These are phyloP conservation scores for Margarornis squamiger DNA, from an alignment of 2,797 vertebrate genomes.

Conservation along the genomic window DNA sequence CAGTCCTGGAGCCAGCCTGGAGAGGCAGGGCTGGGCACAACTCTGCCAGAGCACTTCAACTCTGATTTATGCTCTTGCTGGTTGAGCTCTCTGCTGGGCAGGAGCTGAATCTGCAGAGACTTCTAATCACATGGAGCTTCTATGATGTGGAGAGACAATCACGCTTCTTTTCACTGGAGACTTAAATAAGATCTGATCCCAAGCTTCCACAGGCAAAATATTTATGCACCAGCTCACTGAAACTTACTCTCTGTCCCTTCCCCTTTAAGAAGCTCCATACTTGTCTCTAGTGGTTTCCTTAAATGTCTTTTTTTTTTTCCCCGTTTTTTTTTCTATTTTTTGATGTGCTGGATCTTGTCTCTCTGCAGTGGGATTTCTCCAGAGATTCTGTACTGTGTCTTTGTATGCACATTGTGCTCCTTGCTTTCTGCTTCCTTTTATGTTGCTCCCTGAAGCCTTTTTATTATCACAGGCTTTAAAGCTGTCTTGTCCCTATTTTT, in stretches of 20 bases:
- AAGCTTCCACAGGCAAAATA: slow-evolving; percentile 12
- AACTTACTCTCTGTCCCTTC: background rate
- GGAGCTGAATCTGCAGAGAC: slow-evolving; percentile 22
- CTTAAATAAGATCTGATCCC: background rate
- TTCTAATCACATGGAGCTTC: background rate
- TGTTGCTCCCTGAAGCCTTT: background rate
- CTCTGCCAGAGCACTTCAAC: background rate
- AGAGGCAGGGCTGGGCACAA: background rate
- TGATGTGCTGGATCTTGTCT: background rate
- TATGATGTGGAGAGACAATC: slow-evolving; percentile 6
- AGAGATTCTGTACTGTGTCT: background rate
- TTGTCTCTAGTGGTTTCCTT: background rate
- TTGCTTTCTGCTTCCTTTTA: background rate
- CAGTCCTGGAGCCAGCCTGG: background rate
- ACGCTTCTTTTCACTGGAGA: background rate
- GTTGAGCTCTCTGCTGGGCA: slow-evolving; percentile 32
- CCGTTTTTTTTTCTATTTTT: background rate
- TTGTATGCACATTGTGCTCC: background rate
- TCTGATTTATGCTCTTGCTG: slow-evolving; percentile 5
- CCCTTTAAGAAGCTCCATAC: background rate
- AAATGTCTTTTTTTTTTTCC: background rate
- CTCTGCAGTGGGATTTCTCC: background rate
- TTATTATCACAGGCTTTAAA: background rate
- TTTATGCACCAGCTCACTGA: background rate
- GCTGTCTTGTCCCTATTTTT: background rate